Base-by-base conservation (phyloP, 2,888 invertebrate genomes). In the Andrena hattorfiana region DNA sequence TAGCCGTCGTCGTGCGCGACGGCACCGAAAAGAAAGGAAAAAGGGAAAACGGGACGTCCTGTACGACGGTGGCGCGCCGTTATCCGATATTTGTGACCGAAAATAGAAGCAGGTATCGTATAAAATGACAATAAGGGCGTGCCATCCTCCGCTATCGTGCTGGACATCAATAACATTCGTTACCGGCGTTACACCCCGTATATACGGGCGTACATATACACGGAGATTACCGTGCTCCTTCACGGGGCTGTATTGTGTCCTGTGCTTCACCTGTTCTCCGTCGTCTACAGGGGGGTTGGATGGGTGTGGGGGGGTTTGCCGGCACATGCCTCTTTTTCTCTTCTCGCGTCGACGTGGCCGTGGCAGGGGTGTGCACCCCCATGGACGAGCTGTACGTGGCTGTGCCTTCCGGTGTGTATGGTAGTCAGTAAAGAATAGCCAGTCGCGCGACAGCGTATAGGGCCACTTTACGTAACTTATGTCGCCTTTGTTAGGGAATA, bases 161-260 rank as follows among this genome's bases (percentile, higher is more conserved):
- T 62, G 89, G 88, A 89, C 92, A 92, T 92, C 92, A 92, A 92
- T 92, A 92, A 92, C 92, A 91, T 92, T 92, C 91, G 92, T 92
- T 92, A 92, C 89, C 89, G 87, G 86, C 79, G 86, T 82, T 88
- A 88, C 83, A 79, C 77, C 79, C 80, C 79, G 71, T 77, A 81
- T 82, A 75, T 75, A 80, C 70, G 64, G 35, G 62, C 70, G 67
- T 71, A 75, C 70, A 56, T 70, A 68, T 68, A 71, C 71, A 82
- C 56, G 76, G 71, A 42, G 42, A 79, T 77, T 76, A 83, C 76
- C 60, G 64, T 30, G 51, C 64, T n/a, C 42, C 30, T 28, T 13
- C 51, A 26, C 51, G 16, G 26, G 28, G 10, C 51, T 72, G 49
- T 73, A 42, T 63, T 54, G 48, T 26, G 35, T 42, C 42, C 42